Base-by-base conservation (phyloP, 92 coral and sea anemone genomes). In the Heliopora coerulea region DNA sequence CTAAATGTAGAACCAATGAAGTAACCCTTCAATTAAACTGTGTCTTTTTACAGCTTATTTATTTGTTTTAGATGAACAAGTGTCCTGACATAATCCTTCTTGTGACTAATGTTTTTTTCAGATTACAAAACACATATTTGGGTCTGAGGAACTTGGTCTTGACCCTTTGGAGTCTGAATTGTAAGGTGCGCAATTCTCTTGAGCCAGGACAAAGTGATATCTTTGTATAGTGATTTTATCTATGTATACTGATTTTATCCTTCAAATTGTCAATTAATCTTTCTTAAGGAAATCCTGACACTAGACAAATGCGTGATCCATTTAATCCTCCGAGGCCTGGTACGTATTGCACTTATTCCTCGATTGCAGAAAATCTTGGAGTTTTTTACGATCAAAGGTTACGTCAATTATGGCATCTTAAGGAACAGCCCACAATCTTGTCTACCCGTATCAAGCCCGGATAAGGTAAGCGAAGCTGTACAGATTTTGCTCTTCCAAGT, bases 121-220 rank as follows among this genome's bases (percentile, higher is more conserved):
- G 89, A 68, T 81, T 63, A 9, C 96, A 91, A 18, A 78, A 87
- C 57, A 65, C 83, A 24, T 95, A 88, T 70, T 89, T 95, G 56
- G 91, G 97, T 0, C 35, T 95, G 62, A 72, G 99, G 65, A 93
- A 95, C 70, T 70, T 90, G 59, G 86, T 95, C 48, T 80, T 95
- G 32, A 91, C 99, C 13, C 66, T 95, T n/a, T 95, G 99, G 99
- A 92, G 87, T 70, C 63, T 85, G 7, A 84, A 86, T 70, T 91
- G 88, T 78, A 90, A 95, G 91, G 99, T 92, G 27, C 31, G 24
- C 29, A 6, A 40, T 62, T n/a, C 27, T 3, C 21, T 14, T 39
- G 26, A 65, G 54, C 15, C 8, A 67, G 13, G 39, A 56, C 73
- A 44, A 65, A 21, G 46, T 65, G 26, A 33, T 33, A 23, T n/a